A percentile compares a stretch with the other conserved stretches of the same genome.
Conservation (phyloP, 1,140 invertebrate genomes). For the Drosophila teissieri region DNA sequence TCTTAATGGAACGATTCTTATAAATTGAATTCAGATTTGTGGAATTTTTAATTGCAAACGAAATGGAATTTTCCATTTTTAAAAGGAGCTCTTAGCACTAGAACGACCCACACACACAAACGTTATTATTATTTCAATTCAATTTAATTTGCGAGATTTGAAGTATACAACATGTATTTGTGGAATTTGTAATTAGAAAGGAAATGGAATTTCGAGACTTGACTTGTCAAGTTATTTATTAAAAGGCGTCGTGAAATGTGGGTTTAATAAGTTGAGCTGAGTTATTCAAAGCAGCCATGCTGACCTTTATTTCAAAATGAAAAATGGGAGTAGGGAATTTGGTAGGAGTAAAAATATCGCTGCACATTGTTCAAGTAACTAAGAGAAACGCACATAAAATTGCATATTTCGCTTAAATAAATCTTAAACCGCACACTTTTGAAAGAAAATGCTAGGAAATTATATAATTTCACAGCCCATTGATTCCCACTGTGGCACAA, state of each 20-base stretch:
- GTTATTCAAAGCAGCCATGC: neutral
- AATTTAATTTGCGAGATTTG: conserved; percentile 2
- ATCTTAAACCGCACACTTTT: conserved; percentile 9
- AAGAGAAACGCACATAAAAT: neutral
- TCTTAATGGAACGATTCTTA: conserved; percentile 46
- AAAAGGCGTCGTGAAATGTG: neutral
- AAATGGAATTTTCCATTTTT: conserved; percentile 26
- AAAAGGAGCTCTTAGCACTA: conserved; percentile 1
- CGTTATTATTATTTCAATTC: neutral
- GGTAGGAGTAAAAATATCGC: neutral
- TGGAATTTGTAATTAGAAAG: conserved; percentile 28
- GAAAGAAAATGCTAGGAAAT: conserved; percentile 7
- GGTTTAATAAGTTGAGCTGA: neutral
- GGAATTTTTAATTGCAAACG: conserved; percentile 42
- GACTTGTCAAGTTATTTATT: conserved; percentile 15
- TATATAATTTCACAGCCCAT: conserved; percentile 33
- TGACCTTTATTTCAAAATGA: neutral
- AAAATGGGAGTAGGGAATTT: neutral
- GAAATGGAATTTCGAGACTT: conserved; percentile 10
- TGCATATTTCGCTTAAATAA: neutral
- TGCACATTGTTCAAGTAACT: neutral
- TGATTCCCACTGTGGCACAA: conserved; percentile 28
- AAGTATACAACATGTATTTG: conserved; percentile 14
- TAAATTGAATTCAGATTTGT: conserved; percentile 39
- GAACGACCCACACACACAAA: neutral